Conservation (phyloP, 2,888 invertebrate species). For the Drosophila subsilvestris region DNA sequence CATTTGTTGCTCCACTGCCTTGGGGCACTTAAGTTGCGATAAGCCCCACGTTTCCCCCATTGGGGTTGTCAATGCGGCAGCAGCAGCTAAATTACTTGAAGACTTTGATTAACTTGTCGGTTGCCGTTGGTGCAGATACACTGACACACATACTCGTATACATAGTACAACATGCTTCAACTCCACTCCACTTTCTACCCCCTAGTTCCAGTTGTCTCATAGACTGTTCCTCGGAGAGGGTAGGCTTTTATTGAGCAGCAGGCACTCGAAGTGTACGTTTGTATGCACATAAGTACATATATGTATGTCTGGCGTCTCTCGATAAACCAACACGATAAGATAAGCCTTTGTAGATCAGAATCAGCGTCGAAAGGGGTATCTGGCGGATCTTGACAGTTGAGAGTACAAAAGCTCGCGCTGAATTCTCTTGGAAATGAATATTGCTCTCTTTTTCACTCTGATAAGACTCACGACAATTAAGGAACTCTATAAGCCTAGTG, state of each 20-base stretch:
- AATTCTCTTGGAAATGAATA: neutral
- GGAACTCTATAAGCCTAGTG: neutral
- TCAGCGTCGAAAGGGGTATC: neutral
- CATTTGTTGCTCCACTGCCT: constrained; percentile 25
- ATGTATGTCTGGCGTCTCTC: neutral
- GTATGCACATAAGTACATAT: neutral
- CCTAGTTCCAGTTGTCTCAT: neutral
- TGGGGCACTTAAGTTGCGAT: constrained; percentile 30
- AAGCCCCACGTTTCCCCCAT: constrained; percentile 18
- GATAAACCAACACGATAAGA: neutral
- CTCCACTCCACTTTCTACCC: neutral
- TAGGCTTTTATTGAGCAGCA: neutral
- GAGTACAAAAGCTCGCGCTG: too few relatives aligned
- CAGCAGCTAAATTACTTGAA: constrained; percentile 10
- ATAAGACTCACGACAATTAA: neutral
- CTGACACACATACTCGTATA: neutral
- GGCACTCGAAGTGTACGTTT: neutral
- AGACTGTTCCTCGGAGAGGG: neutral
- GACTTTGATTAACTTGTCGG: constrained; percentile 39
- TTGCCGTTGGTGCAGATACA: neutral
- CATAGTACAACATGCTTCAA: neutral
- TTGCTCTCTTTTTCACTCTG: neutral
- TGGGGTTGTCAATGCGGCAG: constrained; percentile 7
- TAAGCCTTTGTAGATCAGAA: neutral
- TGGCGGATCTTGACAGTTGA: neutral